These are phyloP conservation scores for Neotoma lepida DNA, from an alignment of 2,113 vertebrate species.

Conservation along the genomic window DNA sequence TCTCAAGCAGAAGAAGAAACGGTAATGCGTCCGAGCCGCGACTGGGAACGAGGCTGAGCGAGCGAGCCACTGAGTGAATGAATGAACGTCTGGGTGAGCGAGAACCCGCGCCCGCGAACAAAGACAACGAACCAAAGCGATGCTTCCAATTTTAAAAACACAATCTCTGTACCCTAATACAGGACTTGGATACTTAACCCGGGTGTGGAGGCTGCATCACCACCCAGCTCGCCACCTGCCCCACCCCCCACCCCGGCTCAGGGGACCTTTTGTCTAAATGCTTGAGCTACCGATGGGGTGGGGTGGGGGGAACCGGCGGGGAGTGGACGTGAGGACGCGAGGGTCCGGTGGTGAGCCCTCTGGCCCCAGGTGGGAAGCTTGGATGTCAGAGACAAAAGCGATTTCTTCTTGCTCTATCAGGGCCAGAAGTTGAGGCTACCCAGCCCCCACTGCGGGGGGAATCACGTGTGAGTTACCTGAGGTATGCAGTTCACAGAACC, in stretches of 20 bases:
- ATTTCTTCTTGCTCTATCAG: slow-evolving; percentile 1
- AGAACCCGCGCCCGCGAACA: slow-evolving; percentile 71
- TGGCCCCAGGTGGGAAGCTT: slow-evolving; percentile 40
- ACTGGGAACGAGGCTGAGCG: not conserved
- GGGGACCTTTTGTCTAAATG: slow-evolving; percentile 77
- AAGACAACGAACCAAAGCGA: slow-evolving; percentile 80
- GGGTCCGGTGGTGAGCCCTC: not conserved
- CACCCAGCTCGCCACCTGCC: not conserved
- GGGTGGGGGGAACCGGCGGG: not conserved
- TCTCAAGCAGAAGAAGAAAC: slow-evolving; percentile 97
- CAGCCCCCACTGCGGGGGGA: slow-evolving; percentile 60
- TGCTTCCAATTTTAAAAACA: slow-evolving; percentile 51
- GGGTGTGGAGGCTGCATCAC: not conserved
- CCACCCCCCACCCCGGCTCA: slow-evolving; percentile 48
- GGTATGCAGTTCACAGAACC: slow-evolving; percentile 51
- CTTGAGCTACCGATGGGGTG: slow-evolving; percentile 41
- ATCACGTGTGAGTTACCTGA: slow-evolving; percentile 61
- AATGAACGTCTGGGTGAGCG: not conserved
- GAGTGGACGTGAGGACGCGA: slow-evolving; percentile 23
- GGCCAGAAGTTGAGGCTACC: slow-evolving; percentile 69
- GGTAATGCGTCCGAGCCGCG: slow-evolving; percentile 83
- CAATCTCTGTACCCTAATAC: not conserved
- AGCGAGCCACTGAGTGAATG: slow-evolving; percentile 6
- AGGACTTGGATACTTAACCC: slow-evolving; percentile 17
- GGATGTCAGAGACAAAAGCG: slow-evolving; percentile 64